Conservation (phyloP, 2,888 invertebrate genomes). For the Brassicogethes aeneus region DNA sequence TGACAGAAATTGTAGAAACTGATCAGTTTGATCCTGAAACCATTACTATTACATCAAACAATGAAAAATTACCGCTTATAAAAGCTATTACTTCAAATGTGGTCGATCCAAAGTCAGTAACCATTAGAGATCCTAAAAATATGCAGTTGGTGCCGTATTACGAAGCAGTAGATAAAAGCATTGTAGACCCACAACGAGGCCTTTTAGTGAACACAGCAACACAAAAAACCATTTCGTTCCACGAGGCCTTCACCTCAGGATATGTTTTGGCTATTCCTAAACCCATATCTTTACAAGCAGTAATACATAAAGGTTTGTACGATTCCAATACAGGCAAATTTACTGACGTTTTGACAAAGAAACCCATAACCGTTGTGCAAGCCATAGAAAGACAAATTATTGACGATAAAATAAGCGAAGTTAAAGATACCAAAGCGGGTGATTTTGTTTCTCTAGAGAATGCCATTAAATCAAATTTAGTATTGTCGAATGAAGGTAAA, state of each 20-base stretch:
- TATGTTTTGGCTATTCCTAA: conserved; percentile 57
- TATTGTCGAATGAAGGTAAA: conserved; percentile 62
- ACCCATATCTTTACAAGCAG: conserved; percentile 70
- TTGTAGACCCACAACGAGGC: conserved; percentile 67
- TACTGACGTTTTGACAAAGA: conserved; percentile 61
- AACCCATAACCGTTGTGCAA: conserved; percentile 63
- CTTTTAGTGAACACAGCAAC: conserved; percentile 63
- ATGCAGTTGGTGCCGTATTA: conserved; percentile 68
- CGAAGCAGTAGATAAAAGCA: conserved; percentile 72
- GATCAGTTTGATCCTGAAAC: conserved; percentile 60
- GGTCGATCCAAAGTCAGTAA: conserved; percentile 68
- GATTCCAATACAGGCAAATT: conserved; percentile 62
- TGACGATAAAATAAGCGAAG: conserved; percentile 71
- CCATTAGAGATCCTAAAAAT: conserved; percentile 63
- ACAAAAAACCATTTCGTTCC: conserved; percentile 57
- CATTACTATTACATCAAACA: conserved; percentile 53
- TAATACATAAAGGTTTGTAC: conserved; percentile 61
- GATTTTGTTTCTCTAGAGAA: conserved; percentile 65
- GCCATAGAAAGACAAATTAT: conserved; percentile 72
- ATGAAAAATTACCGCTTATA: conserved; percentile 59
- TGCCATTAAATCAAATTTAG: conserved; percentile 59
- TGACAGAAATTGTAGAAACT: conserved; percentile 61
- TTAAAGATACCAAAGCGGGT: conserved; percentile 67
- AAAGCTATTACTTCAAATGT: conserved; percentile 70
- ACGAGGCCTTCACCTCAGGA: conserved; percentile 62